Evolutionary conservation across 2,113 vertebrate species (phyloP).

Genomic region (Phylloscopus trochilus): DNA sequence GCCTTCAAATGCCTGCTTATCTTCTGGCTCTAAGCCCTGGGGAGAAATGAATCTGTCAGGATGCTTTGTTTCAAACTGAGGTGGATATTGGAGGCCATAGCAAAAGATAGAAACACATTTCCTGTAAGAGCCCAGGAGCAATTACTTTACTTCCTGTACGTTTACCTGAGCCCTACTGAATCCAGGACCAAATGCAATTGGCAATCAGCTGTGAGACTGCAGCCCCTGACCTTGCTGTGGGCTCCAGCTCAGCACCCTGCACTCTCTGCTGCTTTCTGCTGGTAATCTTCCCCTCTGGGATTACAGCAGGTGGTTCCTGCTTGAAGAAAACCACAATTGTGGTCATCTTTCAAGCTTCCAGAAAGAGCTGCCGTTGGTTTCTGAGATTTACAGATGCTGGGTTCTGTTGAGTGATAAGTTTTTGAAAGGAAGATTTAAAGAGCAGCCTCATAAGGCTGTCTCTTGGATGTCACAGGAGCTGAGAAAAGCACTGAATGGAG

Average conservation of each 20-base stretch:
- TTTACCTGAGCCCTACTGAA: not conserved
- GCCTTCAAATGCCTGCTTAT: not conserved
- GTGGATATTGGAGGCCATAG: not conserved
- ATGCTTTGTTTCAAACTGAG: not conserved
- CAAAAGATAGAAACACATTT: not conserved
- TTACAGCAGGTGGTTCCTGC: not conserved
- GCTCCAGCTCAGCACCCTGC: not conserved
- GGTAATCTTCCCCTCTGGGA: not conserved
- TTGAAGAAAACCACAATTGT: not conserved
- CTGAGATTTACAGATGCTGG: not conserved
- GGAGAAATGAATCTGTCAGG: not conserved
- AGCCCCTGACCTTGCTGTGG: not conserved
- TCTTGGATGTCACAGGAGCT: not conserved
- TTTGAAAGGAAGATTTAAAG: not conserved
- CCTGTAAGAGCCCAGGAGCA: not conserved
- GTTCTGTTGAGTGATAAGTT: not conserved
- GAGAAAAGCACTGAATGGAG: not conserved
- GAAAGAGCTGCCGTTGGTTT: not conserved
- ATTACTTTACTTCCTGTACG: not conserved
- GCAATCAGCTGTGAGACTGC: not conserved
- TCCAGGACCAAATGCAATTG: not conserved
- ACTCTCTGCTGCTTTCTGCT: not conserved
- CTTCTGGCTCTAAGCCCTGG: not conserved
- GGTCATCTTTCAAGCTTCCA: not conserved
- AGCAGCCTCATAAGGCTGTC: not conserved